Base-by-base conservation (phyloP, 2,797 vertebrate species). In the Bradypodion pumilum region DNA sequence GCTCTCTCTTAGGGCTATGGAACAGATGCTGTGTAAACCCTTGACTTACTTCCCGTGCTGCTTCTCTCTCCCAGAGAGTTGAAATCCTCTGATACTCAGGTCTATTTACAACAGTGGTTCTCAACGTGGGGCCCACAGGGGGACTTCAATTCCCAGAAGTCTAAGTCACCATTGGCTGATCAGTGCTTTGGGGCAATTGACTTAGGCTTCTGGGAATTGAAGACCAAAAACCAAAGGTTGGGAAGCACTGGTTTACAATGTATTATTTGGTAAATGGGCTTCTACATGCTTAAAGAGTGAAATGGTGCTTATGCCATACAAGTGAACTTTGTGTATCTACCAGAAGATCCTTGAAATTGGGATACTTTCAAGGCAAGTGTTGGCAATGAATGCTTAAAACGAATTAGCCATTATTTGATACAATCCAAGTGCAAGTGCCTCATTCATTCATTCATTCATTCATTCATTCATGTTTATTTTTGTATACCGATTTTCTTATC, bases 81-180 rank as follows among this genome's bases (percentile, higher is more conserved):
- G 66, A 62, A 84, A 87, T 82, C 74, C 65, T 91, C 66, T 86
- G 85, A 90, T 76, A 86, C 83, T 66, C 89, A 89, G 89, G 83
- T 63, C 78, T 91, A 79, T 90, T 92, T 88, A n/a, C n/a, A n/a
- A n/a, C n/a, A n/a, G n/a, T n/a, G n/a, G n/a, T n/a, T n/a, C n/a
- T n/a, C n/a, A n/a, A n/a, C n/a, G n/a, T n/a, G n/a, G n/a, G n/a
- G n/a, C n/a, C n/a, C n/a, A n/a, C n/a, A n/a, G n/a, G n/a, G n/a
- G n/a, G n/a, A n/a, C n/a, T n/a, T n/a, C n/a, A n/a, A n/a, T n/a
- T n/a, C n/a, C n/a, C n/a, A n/a, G n/a, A n/a, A n/a, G n/a, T n/a
- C n/a, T n/a, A n/a, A n/a, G n/a, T n/a, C n/a, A n/a, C n/a, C n/a
- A n/a, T n/a, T n/a, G n/a, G n/a, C n/a, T n/a, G n/a, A n/a, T n/a